phyloP scores from a whole-genome alignment of 2,113 vertebrate genomes.

The Cebus imitator region DNA sequence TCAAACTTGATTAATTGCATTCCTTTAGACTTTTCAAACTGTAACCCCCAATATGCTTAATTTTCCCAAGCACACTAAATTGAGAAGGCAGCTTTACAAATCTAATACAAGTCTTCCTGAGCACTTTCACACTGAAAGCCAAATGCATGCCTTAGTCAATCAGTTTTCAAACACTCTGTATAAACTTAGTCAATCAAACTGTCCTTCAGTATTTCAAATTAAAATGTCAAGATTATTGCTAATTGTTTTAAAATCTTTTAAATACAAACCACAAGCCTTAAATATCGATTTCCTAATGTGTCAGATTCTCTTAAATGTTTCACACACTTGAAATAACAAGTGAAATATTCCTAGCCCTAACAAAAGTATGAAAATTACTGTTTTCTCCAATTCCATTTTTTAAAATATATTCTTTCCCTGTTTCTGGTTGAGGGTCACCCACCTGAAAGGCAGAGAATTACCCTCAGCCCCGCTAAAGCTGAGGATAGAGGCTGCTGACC shows the following conservation, averaged over 20 bases:
- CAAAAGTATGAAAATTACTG: background rate
- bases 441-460: background rate
- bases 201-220: constrained; percentile 13
- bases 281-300: background rate
- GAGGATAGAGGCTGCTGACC: background rate
- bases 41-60: background rate
- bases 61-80: constrained; percentile 1
- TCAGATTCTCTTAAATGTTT: constrained; percentile 29
- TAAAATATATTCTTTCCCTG: background rate
- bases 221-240: constrained; percentile 27
- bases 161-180: background rate
- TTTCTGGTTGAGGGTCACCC: background rate
- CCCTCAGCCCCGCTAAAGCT: background rate
- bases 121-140: background rate
- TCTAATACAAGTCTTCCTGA: background rate
- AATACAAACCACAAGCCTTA: background rate
- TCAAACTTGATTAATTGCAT: constrained; percentile 23
- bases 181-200: background rate
- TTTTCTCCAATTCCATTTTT: background rate
- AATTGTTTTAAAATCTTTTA: constrained; percentile 45
- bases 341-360: background rate
- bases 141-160: background rate
- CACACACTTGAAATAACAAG: background rate
- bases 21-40: background rate
- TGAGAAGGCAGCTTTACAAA: background rate